Base-by-base conservation (phyloP, 2,888 invertebrate genomes). In the Brachypalpus laphriformis region DNA sequence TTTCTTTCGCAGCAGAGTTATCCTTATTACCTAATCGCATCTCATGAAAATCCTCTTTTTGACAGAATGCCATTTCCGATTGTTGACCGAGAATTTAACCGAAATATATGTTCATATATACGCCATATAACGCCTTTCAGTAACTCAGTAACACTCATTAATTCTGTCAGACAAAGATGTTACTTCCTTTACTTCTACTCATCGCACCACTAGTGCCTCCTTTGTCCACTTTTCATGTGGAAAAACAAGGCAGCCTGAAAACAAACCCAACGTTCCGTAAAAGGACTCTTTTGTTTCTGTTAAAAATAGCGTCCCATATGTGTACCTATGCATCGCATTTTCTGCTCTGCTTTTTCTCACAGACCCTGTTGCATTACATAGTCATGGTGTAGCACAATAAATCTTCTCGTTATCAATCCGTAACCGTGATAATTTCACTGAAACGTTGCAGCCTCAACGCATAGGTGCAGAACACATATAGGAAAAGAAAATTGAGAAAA, bases 261-360 rank as follows among this genome's bases (percentile, higher is more conserved):
- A 61, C n/a, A 4, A 25, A 25, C 3, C 42, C 2, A 61, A 61
- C 42, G 20, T 25, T 16, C 25, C 20, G 3, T 40, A 14, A 45
- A 63, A 31, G 11, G 9, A 63, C 28, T n/a, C 61, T 16, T 4
- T 28, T 45, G 18, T 49, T 65, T n/a, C 20, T 14, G 47, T 34
- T 65, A 65, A 65, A 65, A 65, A 65, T 65, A 65, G 14, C 49
- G 14, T 2, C 49, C 18, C 40, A 16, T 51, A n/a, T 16, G 20
- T 28, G 7, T 28, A 28, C 28, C 5, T 42, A 42, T 34, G 34
- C 31, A 49, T 25, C 14, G 20, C 22, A 22, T 20, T 8, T 6
- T 37, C 49, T 14, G 25, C 1, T 18, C 11, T 16, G 3, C 0
- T 25, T 25, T 34, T 37, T 9, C 47, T 68, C 28, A 2, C 4